These are phyloP conservation scores for Urocitellus parryii DNA, from an alignment of 2,113 vertebrate genomes.

Conservation along the genomic window DNA sequence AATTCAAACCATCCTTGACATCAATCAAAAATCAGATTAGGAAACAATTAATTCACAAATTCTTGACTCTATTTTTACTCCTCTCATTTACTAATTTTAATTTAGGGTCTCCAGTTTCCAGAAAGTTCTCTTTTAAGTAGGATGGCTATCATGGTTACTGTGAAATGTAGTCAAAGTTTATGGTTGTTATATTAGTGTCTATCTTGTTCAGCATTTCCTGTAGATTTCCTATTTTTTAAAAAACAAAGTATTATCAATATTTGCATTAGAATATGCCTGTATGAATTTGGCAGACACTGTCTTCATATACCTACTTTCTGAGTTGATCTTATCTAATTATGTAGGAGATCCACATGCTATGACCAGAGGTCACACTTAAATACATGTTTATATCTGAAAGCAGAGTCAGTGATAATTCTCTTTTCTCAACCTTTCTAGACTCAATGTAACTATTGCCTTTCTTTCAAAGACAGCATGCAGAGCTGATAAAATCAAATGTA, in stretches of 20 bases:
- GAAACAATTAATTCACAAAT: neutral
- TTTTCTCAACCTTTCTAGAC: neutral
- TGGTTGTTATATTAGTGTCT: neutral
- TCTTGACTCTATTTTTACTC: neutral
- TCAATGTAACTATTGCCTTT: neutral
- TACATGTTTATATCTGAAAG: neutral
- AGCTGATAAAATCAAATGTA: neutral
- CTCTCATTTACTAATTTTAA: neutral
- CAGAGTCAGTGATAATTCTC: neutral
- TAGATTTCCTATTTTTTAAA: neutral
- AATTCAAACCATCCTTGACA: neutral
- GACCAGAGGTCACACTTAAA: neutral
- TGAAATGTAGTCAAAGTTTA: neutral
- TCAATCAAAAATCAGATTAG: neutral
- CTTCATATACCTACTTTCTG: neutral
- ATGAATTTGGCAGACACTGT: neutral
- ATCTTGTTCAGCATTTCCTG: neutral
- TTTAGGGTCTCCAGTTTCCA: neutral
- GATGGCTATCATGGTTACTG: neutral
- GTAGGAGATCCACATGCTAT: neutral
- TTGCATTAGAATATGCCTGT: neutral
- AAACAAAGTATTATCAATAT: neutral
- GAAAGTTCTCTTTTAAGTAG: neutral
- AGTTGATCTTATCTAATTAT: neutral
- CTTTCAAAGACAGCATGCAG: neutral